These are phyloP conservation scores for Gerris buenoi DNA, from an alignment of 1,140 invertebrate genomes.

Conservation along the genomic window DNA sequence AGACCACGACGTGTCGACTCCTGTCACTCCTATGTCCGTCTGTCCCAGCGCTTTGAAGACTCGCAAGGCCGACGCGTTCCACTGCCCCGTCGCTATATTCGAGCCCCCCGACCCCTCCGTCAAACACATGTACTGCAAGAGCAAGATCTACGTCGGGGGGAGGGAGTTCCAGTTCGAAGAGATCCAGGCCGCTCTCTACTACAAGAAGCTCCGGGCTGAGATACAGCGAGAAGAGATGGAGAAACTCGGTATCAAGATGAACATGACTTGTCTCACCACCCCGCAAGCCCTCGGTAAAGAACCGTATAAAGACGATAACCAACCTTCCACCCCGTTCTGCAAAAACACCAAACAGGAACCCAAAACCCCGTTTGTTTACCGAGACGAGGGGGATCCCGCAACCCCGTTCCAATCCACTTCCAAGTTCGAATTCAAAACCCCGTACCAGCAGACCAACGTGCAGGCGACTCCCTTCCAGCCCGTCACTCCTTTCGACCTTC, in stretches of 20 bases:
- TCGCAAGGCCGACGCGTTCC: slow-evolving; percentile 17
- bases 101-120: slow-evolving; percentile 29
- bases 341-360: not conserved
- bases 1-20: not conserved
- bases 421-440: not conserved
- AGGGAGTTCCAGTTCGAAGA: slow-evolving; percentile 41
- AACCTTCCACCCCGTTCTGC: not conserved
- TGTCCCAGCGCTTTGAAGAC: slow-evolving; percentile 19
- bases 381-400: not conserved
- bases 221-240: not conserved
- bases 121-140: slow-evolving; percentile 14
- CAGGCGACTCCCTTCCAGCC: not conserved
- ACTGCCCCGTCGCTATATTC: slow-evolving; percentile 24
- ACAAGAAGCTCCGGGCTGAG: slow-evolving; percentile 4
- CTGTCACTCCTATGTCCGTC: not conserved
- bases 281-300: not conserved
- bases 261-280: not conserved
- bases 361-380: not conserved
- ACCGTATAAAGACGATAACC: not conserved
- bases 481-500: not conserved
- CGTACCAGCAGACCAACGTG: not conserved
- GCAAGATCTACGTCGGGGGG: slow-evolving; percentile 31
- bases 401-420: not conserved
- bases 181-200: slow-evolving; percentile 29
- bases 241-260: not conserved